Evolutionary conservation across 23 tunicate genomes (phyloP), one percentile per base, ranked within the genome.

Genomic region (Halocynthia aurantium): DNA sequence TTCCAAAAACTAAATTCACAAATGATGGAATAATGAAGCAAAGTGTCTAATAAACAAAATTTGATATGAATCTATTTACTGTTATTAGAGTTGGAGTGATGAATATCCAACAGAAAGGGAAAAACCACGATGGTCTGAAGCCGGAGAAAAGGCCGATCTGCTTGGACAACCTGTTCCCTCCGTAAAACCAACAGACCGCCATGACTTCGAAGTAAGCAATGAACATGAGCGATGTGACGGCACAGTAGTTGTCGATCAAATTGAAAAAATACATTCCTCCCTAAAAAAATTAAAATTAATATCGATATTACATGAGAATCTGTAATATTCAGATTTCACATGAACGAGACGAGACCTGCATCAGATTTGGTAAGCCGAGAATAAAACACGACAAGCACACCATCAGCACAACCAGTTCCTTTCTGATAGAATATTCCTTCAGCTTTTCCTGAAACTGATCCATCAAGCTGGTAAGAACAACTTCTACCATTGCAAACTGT

Each of bases 201-300:
- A 94, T 76, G 8, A 88, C 80, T 68, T 94, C 98, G 52, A 88
- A 83, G 68, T 73, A 80, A 22, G 98, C 98, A 10, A 94, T 55
- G 73, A 88, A 80, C 86, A 89, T 71, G 6, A 94, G 83, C 6
- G 98, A 80, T 11, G 84, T 81, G 17, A 84, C 67, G 7, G 93
- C 94, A 7, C 82, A 76, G 86, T 94, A 94, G 40, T 85, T 54
- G 76, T 94, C 98, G 31, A 94, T 55, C 67, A 94, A 57, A 8
- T 80, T 88, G 72, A 88, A 88, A 20, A 94, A 78, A 61, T 94
- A 94, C 19, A 94, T 94, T 51, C 98, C 98, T 54, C 94, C 98
- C 83, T 94, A 76, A 62, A 85, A 78, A 72, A 10, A 55, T 44
- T 55, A 77, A 10, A 67, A 56, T 53, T n/a, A 57, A 31, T 13